These are phyloP conservation scores for Saxidomus purpurata DNA, from an alignment of 1,140 invertebrate genomes.

Conservation along the genomic window DNA sequence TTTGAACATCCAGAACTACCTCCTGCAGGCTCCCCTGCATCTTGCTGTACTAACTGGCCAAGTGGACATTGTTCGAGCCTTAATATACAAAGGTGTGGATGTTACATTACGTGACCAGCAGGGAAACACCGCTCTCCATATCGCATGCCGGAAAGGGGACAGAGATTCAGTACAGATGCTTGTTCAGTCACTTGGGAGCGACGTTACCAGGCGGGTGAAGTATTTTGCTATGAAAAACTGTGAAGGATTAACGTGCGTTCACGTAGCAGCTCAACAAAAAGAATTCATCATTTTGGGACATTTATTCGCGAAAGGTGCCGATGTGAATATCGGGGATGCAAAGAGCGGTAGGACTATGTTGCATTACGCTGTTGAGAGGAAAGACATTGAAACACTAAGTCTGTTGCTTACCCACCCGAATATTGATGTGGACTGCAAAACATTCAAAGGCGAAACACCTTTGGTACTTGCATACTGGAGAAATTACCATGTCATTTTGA, in stretches of 20 bases:
- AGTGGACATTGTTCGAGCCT: slow-evolving; percentile 88
- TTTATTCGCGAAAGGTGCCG: slow-evolving; percentile 68
- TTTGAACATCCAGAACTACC: slow-evolving; percentile 67
- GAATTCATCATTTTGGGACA: slow-evolving; percentile 42
- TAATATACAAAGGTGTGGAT: slow-evolving; percentile 90
- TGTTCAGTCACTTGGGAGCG: slow-evolving; percentile 48
- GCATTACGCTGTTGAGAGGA: slow-evolving; percentile 72
- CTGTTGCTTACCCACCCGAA: slow-evolving; percentile 60
- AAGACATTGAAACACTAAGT: slow-evolving; percentile 56
- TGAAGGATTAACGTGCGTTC: slow-evolving; percentile 91
- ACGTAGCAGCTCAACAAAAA: slow-evolving; percentile 64
- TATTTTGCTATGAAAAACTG: slow-evolving; percentile 91
- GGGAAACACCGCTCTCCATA: slow-evolving; percentile 91
- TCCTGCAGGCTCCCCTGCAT: slow-evolving; percentile 89
- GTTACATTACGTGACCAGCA: slow-evolving; percentile 68
- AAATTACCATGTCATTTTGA: slow-evolving; percentile 59
- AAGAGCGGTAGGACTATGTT: slow-evolving; percentile 77
- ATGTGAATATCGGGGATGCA: slow-evolving; percentile 91
- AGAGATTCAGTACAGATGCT: slow-evolving; percentile 88
- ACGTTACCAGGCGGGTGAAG: slow-evolving; percentile 16
- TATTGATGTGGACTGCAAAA: slow-evolving; percentile 68
- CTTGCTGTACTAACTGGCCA: slow-evolving; percentile 91
- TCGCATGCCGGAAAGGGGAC: slow-evolving; percentile 92
- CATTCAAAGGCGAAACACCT: slow-evolving; percentile 70
- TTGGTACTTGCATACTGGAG: slow-evolving; percentile 69